Base-by-base conservation (phyloP, 1,140 invertebrate genomes). In the Coenobita brevimanus region DNA sequence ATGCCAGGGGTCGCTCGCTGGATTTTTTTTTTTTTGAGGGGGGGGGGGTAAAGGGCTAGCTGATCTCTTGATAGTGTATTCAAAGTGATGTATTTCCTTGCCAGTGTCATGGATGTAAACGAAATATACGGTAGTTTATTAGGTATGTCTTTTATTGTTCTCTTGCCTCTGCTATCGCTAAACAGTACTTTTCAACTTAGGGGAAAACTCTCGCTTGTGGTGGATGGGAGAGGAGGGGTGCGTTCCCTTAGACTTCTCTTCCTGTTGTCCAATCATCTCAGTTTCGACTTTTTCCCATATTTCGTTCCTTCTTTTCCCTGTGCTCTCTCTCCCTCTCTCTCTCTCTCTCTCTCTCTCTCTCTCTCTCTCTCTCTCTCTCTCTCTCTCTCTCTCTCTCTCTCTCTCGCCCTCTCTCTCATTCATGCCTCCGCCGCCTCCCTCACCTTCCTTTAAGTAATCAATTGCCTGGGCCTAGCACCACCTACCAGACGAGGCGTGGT, bases 1-100 rank as follows among this genome's bases (percentile, higher is more conserved):
- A 15, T 85, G 82, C 82, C 82, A 76, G 54, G 43, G 24, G 82
- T 78, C 82, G 82, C 82, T 60, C n/a, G 54, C 8, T 3, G 10
- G n/a, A 21, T 62, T 62, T 62, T 62, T 62, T 62, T 62, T 62
- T 62, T 62, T 54, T 54, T 54, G 21, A n/a, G 21, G 21, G 27
- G 27, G 60, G 21, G 60, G 17, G 21, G 21, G 60, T 21, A 6
- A n/a, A n/a, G n/a, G n/a, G n/a, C n/a, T n/a, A n/a, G n/a, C n/a
- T n/a, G n/a, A 62, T 27, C 27, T 62, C 60, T 4, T 27, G 21
- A 17, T 62, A n/a, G 60, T 62, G 21, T 62, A 62, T 62, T 62
- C 27, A 21, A n/a, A n/a, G 21, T 62, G 60, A n/a, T n/a, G 3
- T n/a, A 54, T 21, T 62, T 27, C 38, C 69, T 21, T 76, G 38